Conservation (phyloP, 2,113 vertebrate species). For the Alligator sinensis region DNA sequence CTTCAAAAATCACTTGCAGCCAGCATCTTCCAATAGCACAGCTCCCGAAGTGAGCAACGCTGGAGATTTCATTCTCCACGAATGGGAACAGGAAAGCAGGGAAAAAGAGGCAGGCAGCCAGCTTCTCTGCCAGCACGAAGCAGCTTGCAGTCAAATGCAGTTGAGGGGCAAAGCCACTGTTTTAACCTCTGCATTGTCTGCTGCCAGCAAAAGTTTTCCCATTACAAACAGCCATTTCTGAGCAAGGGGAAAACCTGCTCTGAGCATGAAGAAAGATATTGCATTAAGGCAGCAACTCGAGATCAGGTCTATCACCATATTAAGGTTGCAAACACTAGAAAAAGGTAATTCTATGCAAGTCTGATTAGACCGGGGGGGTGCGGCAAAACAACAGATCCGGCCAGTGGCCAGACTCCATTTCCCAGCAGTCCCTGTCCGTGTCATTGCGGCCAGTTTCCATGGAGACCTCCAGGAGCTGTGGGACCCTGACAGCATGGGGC, state of each 20-base stretch:
- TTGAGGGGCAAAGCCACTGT: neutral
- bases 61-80: neutral
- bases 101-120: neutral
- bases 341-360: neutral
- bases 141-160: neutral
- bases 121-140: neutral
- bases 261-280: neutral
- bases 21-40: neutral
- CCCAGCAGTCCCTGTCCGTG: no score
- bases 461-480: no score
- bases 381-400: no score
- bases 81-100: neutral
- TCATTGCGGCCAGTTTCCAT: no score
- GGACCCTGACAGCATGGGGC: no score
- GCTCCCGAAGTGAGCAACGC: neutral
- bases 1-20: neutral
- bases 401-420: no score
- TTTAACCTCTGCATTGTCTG: neutral
- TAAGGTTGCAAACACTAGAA: neutral
- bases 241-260: neutral
- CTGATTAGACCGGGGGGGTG: no score
- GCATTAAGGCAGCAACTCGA: constrained; percentile 31
- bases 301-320: constrained; percentile 8
- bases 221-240: neutral
- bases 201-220: neutral